phyloP scores from a whole-genome alignment of 2,888 invertebrate species.

The Heteropelma amictum region DNA sequence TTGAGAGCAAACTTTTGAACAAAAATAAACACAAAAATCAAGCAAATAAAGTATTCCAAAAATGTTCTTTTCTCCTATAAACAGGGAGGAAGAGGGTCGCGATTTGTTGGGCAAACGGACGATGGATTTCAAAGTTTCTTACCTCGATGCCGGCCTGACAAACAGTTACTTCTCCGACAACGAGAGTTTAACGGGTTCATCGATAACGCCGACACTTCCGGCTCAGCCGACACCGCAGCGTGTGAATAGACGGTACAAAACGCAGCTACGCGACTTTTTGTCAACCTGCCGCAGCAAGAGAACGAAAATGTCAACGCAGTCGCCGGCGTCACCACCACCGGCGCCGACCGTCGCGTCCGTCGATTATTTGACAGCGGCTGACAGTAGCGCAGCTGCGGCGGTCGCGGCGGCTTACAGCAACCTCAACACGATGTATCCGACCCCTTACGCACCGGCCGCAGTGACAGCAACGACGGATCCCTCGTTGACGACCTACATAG shows the following conservation, averaged over 20 bases:
- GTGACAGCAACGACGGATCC: constrained; percentile 85
- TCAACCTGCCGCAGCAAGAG: constrained; percentile 94
- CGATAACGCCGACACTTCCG: constrained; percentile 79
- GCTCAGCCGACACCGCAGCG: constrained; percentile 86
- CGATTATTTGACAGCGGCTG: constrained; percentile 83
- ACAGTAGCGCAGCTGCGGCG: constrained; percentile 81
- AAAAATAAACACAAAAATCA: too few species aligned
- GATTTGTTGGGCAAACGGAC: constrained; percentile 98
- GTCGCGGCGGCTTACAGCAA: constrained; percentile 90
- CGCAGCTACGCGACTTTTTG: constrained; percentile 93
- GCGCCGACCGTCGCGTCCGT: constrained; percentile 81
- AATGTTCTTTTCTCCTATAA: not conserved
- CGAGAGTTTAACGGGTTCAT: constrained; percentile 84
- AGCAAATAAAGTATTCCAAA: too few species aligned
- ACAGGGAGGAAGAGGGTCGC: constrained; percentile 98
- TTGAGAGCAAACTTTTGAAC: too few species aligned
- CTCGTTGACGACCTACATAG: constrained; percentile 82
- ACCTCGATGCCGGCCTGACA: constrained; percentile 95
- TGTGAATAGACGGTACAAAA: constrained; percentile 91
- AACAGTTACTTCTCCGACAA: constrained; percentile 94
- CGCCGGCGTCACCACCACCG: constrained; percentile 80
- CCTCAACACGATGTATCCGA: constrained; percentile 88
- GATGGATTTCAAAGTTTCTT: constrained; percentile 99
- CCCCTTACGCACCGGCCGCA: constrained; percentile 87
- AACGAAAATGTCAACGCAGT: constrained; percentile 77